Conservation (phyloP, 2,797 vertebrate species). For the Pitangus sulphuratus region DNA sequence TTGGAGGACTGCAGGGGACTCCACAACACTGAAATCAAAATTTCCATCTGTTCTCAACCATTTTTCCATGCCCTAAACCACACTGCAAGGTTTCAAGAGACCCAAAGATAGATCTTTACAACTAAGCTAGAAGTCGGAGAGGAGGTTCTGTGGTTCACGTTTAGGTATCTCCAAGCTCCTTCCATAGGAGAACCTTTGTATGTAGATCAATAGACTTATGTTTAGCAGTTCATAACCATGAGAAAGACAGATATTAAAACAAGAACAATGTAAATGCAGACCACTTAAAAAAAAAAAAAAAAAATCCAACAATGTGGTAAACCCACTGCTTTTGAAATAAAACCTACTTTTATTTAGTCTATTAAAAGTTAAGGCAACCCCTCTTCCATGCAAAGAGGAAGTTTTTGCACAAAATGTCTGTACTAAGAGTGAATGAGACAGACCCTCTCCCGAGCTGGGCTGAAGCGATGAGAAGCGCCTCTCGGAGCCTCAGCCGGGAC, state of each 20-base stretch:
- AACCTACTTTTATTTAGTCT: background rate
- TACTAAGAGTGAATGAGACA: fast-evolving
- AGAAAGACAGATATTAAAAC: fast-evolving
- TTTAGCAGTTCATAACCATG: background rate
- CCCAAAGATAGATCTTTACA: background rate
- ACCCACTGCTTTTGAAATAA: background rate
- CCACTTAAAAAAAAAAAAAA: background rate
- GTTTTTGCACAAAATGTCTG: fast-evolving
- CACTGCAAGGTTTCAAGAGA: background rate
- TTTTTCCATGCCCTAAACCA: background rate
- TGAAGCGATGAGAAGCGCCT: fast-evolving
- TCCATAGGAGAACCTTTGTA: background rate
- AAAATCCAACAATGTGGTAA: background rate
- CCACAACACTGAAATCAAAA: background rate
- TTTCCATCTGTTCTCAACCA: background rate
- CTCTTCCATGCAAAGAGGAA: fast-evolving
- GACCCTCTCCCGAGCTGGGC: fast-evolving
- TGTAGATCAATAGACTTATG: background rate
- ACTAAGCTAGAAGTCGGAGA: background rate
- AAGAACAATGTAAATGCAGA: fast-evolving
- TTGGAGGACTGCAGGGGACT: background rate
- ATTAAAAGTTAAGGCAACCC: background rate
- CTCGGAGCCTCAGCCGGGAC: background rate
- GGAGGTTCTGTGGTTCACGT: background rate
- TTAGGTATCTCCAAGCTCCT: background rate